Percentiles rank a stretch among this genome's conserved stretches.
phyloP scores from a whole-genome alignment of 2,888 invertebrate genomes.

The Drosophila yooni region DNA sequence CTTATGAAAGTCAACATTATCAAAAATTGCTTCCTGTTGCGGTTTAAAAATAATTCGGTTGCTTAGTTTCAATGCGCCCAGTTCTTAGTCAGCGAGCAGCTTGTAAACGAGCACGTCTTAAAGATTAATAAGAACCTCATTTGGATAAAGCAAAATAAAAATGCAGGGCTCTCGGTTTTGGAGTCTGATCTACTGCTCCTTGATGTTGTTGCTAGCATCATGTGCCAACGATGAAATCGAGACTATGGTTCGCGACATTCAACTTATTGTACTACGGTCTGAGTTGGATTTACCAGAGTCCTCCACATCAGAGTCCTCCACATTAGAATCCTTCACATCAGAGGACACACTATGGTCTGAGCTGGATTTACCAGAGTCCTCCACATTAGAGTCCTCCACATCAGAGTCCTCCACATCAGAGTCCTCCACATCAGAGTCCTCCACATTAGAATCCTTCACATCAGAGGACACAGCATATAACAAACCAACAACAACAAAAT shows the following conservation, averaged over 20 bases:
- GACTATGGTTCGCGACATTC: no score
- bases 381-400: no score
- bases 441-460: no score
- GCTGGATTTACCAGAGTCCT: no score
- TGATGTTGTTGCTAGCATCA: background rate
- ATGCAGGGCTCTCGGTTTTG: conserved; percentile 3
- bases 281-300: background rate
- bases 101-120: background rate
- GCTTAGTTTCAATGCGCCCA: background rate
- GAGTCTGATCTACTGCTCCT: background rate
- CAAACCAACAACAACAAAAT: background rate
- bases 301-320: no score
- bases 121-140: background rate
- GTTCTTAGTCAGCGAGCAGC: conserved; percentile 7
- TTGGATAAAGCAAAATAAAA: background rate
- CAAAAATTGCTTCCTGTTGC: conserved; percentile 35
- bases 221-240: background rate
- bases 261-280: no score
- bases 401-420: no score
- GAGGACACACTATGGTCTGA: no score
- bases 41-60: background rate
- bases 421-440: no score
- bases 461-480: no score
- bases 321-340: no score
- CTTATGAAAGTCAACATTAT: background rate